Evolutionary conservation across 1,140 invertebrate genomes (phyloP), one percentile per base, ranked within the genome.

Genomic region (Augochlora pura): DNA sequence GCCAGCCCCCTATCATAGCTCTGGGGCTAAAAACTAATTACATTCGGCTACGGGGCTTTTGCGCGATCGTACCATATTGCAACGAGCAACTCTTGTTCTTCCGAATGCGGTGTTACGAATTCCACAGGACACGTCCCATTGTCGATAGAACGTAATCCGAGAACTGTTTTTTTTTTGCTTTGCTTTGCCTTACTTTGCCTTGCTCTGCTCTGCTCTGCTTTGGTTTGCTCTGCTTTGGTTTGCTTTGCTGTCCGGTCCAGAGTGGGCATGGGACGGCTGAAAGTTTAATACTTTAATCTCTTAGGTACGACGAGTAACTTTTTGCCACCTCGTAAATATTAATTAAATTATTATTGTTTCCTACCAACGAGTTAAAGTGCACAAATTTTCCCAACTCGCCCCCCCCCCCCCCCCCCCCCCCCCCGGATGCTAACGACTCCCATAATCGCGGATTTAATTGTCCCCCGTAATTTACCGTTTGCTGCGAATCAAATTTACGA

Each of bases 11-110:
- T 90, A 91, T 91, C 90, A 90, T 90, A 87, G 88, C 90, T 86
- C 80, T 74, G 77, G 89, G 90, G 90, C 89, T 86, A 88, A 91
- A 91, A 91, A 91, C 90, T 91, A 91, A 91, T 91, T 91, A 91
- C 90, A 91, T 91, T 91, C 88, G 84, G 84, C 87, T 63, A 84
- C 77, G 71, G 84, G 87, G 87, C 80, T 86, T 82, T 77, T 82
- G 71, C 81, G 82, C 87, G 85, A 77, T 83, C 68, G 83, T 82
- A 86, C 84, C 89, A 90, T 91, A 91, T 90, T 90, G 89, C 87
- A 86, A 79, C 72, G 78, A 81, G 74, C 87, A 86, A 86, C 88
- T 84, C 81, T 83, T 82, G 52, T 49, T 73, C 62, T 23, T 73
- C 60, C 70, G 80, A 79, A 84, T 89, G 84, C 71, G 86, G 80